Percentiles rank a stretch among this genome's conserved stretches.
Conservation (phyloP, 92 coral and sea anemone genomes). For the Porites evermanni region DNA sequence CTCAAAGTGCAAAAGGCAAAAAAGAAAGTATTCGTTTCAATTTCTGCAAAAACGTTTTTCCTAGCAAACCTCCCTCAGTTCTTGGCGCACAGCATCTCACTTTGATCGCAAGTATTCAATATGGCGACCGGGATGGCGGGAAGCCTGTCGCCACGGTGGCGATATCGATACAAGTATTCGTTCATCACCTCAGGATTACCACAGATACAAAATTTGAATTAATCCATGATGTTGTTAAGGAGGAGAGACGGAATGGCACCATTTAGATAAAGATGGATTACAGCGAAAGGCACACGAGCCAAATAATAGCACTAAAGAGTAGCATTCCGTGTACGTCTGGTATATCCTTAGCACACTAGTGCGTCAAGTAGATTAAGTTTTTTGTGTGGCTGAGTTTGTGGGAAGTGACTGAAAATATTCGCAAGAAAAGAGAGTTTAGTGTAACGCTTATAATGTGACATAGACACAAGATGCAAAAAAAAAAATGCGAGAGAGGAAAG, state of each 20-base stretch:
- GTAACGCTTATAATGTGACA: too few relatives aligned
- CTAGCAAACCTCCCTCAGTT: background rate
- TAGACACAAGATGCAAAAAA: too few relatives aligned
- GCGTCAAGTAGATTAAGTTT: background rate
- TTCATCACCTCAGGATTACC: conserved; percentile 43
- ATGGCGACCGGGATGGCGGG: background rate
- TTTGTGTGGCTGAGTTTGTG: background rate
- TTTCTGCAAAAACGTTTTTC: background rate
- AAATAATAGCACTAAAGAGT: too few relatives aligned
- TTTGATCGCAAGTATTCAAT: background rate
- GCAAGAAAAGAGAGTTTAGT: background rate
- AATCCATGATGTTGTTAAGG: conserved; percentile 39
- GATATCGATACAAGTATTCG: conserved; percentile 12
- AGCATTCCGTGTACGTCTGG: too few relatives aligned
- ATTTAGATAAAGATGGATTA: conserved; percentile 22
- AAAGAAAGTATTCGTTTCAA: background rate
- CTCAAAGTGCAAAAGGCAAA: too few relatives aligned
- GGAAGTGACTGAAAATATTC: background rate
- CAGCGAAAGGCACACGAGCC: background rate
- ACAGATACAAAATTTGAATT: conserved; percentile 36
- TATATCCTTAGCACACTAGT: too few relatives aligned
- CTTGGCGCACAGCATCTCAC: too few relatives aligned
- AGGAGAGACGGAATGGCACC: conserved; percentile 43
- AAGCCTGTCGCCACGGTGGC: conserved; percentile 43
- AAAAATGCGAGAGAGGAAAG: background rate